phyloP scores from a whole-genome alignment of 2,113 vertebrate genomes.

The Mus pahari region DNA sequence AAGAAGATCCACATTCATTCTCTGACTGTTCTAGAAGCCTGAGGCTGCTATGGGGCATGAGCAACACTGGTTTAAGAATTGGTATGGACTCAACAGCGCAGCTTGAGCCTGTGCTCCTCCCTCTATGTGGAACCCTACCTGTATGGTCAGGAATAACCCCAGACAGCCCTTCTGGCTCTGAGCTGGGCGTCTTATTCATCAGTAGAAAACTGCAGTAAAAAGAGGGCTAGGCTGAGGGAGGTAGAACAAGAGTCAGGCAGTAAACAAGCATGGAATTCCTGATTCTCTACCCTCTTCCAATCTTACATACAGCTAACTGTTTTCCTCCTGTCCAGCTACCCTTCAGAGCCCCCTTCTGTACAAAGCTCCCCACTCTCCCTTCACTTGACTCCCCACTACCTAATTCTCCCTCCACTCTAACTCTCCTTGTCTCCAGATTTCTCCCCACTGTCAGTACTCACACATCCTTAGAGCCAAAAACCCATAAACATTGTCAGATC shows the following conservation, averaged over 20 bases:
- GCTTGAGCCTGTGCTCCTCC: background rate
- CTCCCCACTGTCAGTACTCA: background rate
- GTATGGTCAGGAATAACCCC: background rate
- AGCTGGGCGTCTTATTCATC: background rate
- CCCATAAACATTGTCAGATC: background rate
- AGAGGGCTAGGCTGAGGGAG: background rate
- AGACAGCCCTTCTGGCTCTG: background rate
- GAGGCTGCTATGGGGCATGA: background rate
- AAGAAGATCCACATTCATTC: background rate
- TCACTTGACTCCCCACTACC: background rate
- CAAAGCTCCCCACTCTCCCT: background rate
- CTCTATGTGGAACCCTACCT: background rate
- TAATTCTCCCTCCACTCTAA: too few relatives aligned
- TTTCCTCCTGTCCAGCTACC: background rate
- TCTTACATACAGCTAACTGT: background rate
- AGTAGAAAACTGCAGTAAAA: background rate
- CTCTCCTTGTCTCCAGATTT: background rate
- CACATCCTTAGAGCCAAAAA: background rate
- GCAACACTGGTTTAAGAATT: background rate
- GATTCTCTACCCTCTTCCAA: background rate
- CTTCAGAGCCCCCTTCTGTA: background rate
- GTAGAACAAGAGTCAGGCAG: background rate
- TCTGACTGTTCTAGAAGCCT: slow-evolving; percentile 11
- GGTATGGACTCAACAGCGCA: background rate
- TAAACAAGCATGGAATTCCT: background rate